Evolutionary conservation across 2,113 vertebrate genomes (phyloP).

Genomic region (Phrynosoma platyrhinos): DNA sequence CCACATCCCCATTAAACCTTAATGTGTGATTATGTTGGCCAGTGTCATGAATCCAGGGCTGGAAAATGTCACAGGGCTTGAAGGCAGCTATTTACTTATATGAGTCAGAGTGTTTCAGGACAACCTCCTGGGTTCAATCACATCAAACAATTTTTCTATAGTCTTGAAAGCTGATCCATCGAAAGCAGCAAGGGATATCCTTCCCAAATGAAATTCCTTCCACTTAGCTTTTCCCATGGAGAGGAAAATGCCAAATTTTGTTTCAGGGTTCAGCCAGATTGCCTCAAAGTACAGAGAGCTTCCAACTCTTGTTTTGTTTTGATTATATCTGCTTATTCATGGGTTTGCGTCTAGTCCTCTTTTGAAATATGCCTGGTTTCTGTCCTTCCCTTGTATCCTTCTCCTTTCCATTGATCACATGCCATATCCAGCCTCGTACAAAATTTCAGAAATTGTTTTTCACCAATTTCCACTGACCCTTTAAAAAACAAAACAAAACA

Average conservation of each 20-base stretch:
- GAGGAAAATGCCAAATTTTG: neutral
- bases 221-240: conserved; percentile 32
- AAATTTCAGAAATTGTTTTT: no score
- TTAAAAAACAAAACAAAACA: no score
- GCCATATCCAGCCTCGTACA: no score
- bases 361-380: no score
- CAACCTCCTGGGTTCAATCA: conserved; percentile 46
- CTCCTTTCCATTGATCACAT: no score
- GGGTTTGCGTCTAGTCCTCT: no score
- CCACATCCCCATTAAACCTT: conserved; percentile 28
- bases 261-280: conserved; percentile 4
- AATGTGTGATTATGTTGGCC: conserved; percentile 31
- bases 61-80: conserved; percentile 26
- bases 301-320: no score
- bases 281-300: no score
- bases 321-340: no score
- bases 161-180: conserved; percentile 41
- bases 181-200: neutral
- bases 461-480: no score
- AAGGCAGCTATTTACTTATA: conserved; percentile 40
- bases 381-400: no score
- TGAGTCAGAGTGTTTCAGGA: conserved; percentile 42
- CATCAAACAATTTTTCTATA: conserved; percentile 44
- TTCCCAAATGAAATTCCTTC: conserved; percentile 34
- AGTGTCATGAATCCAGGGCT: conserved; percentile 21